These are phyloP conservation scores for Zaprionus inermis DNA, from an alignment of 1,140 invertebrate genomes.

Conservation along the genomic window DNA sequence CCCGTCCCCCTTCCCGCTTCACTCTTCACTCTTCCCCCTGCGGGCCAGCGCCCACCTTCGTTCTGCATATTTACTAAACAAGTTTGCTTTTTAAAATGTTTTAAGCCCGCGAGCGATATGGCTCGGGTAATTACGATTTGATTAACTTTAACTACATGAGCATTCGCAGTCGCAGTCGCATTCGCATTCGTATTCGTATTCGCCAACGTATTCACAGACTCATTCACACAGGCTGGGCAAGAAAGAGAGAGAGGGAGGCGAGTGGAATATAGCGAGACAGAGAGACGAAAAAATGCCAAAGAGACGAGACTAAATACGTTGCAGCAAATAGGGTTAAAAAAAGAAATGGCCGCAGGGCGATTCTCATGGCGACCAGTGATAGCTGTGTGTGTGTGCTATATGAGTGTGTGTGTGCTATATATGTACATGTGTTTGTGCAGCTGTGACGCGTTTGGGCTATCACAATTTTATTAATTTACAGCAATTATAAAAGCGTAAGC, in stretches of 20 bases:
- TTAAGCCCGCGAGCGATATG: constrained; percentile 62
- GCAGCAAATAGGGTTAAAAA: constrained; percentile 57
- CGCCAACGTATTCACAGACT: constrained; percentile 36
- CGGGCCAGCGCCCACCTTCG: not conserved
- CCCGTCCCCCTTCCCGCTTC: not conserved
- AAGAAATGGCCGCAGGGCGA: constrained; percentile 70
- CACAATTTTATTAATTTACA: constrained; percentile 74
- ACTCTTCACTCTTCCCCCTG: not conserved
- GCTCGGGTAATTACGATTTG: constrained; percentile 84
- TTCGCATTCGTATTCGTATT: constrained; percentile 17
- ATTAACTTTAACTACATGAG: constrained; percentile 84
- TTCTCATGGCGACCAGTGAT: constrained; percentile 42
- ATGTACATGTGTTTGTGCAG: constrained; percentile 11
- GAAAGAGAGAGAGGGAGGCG: not conserved
- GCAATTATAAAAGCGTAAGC: constrained; percentile 78
- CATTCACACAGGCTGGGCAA: not conserved
- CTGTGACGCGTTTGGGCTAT: constrained; percentile 31
- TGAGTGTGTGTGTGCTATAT: constrained; percentile 12
- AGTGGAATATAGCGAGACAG: constrained; percentile 4
- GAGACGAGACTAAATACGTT: constrained; percentile 40
- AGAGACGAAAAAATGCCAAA: constrained; percentile 44
- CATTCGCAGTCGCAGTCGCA: constrained; percentile 65
- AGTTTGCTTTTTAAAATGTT: constrained; percentile 83
- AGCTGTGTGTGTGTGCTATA: not conserved
- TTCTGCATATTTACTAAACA: constrained; percentile 65